Base-by-base conservation (phyloP, 2,113 vertebrate genomes). In the Cyprinodon brontotheroides region DNA sequence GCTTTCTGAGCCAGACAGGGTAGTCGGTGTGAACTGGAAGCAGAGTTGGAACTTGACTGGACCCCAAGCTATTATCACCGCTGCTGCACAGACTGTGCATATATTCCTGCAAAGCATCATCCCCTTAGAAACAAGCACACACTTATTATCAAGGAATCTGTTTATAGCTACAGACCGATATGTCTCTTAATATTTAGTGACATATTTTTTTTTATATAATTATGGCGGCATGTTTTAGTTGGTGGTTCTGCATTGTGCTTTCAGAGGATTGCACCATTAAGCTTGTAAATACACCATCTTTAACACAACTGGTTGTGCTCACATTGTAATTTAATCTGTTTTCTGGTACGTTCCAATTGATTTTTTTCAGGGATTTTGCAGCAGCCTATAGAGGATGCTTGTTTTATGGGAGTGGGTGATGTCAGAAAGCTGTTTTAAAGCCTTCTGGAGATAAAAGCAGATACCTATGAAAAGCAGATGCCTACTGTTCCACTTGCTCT, bases 291-390 rank as follows among this genome's bases (percentile, higher is more conserved):
- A 89, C 4, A 65, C 79, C 81, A 76, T 48, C 78, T 78, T 81
- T 85, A 78, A 88, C 79, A 83, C 75, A 22, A 38, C 64, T 0
- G 6, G 73, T 73, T n/a, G 67, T 72, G 78, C 80, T 83, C 66
- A 75, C 84, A 77, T 43, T 74, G 50, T 86, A 80, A 82, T 78
- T 78, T 79, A 70, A 68, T 61, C 59, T 73, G 48, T 81, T 84
- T 81, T 83, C 76, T 81, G 57, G 50, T 77, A 60, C 63, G 75
- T 83, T 86, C 61, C 75, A 78, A 73, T 86, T 87, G 48, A 65
- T 78, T 91, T 94, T 94, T 29, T 29, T 29, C 91, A 94, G 93
- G 92, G 92, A 94, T 92, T 88, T 79, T 74, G 65, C 61, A 75
- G 59, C 53, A 62, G 68, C 63, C 70, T 76, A 74, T 81, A 78